Evolutionary conservation across 2,888 invertebrate species (phyloP).

Genomic region (Nymphalis urticae): DNA sequence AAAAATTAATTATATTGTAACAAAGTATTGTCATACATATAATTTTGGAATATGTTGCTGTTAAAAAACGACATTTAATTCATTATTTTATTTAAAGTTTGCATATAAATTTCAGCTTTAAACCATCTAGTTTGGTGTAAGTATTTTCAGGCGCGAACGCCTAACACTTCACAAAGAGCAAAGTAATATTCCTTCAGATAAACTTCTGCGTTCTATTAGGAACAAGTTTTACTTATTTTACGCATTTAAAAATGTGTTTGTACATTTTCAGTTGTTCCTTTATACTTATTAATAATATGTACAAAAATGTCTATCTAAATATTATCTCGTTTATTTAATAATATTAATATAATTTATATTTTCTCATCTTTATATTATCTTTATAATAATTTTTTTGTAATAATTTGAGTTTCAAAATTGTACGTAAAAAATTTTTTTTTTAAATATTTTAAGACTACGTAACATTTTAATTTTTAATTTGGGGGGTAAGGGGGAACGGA

Average conservation of each 20-base stretch:
- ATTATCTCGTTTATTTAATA: background rate
- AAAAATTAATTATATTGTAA: too few relatives aligned
- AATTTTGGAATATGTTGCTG: background rate
- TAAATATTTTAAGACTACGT: too few relatives aligned
- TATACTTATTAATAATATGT: background rate
- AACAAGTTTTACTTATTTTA: constrained; percentile 29
- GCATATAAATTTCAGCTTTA: constrained; percentile 15
- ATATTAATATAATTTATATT: background rate
- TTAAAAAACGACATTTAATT: too few relatives aligned
- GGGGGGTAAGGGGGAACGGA: too few relatives aligned
- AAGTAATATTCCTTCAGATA: constrained; percentile 41
- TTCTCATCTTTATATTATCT: background rate
- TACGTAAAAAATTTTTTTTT: too few relatives aligned
- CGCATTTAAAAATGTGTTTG: constrained; percentile 25
- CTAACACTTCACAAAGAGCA: constrained; percentile 46
- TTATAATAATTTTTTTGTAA: too few relatives aligned
- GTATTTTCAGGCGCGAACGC: constrained; percentile 36
- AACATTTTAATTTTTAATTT: too few relatives aligned
- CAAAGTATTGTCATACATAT: background rate
- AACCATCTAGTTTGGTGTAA: constrained; percentile 1
- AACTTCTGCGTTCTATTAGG: constrained; percentile 42
- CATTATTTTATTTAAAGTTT: constrained; percentile 7
- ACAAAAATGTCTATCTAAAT: background rate
- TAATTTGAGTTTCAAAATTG: too few relatives aligned
- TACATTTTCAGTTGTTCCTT: constrained; percentile 13